Base-by-base conservation (phyloP, 2,113 vertebrate species). In the Progne subis region DNA sequence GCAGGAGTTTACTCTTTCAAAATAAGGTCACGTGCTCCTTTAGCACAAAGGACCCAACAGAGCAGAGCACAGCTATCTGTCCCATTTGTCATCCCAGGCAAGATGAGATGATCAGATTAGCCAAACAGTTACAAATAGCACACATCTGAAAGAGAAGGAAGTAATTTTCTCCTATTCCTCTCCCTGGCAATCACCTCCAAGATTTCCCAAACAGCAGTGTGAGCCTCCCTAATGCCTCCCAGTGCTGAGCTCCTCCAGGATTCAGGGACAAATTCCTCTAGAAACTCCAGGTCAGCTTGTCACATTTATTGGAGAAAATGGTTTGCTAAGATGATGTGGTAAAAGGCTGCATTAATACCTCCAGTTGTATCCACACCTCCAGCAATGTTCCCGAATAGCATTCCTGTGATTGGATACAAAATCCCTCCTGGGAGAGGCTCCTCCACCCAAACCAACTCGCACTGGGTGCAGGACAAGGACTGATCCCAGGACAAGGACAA, bases 161-260 rank as follows among this genome's bases (percentile, higher is more conserved):
- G 55, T 32, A 1, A 77, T 92, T 97, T 96, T 61, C 87, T 90
- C 79, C 43, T 71, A 92, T 85, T 90, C 65, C 28, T 34, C 72
- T 82, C 75, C 59, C 65, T 2, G 5, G 79, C 69, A 88, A 86
- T 95, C 68, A 72, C 56, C 53, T 78, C 57, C 31, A 60, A 72
- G 82, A 44, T 70, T 64, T 77, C 74, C 59, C 55, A 64, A 82
- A 55, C 44, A 88, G 39, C 52, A 44, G 44, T 5, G 63, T 72
- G 79, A 82, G 60, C 81, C 67, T 82, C 61, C 19, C 39, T 39
- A 47, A 57, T 5, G 3, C 32, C 39, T 91, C 52, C 59, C 56
- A 47, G 76, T 1, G 24, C 63, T 29, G 57, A 84, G 59, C 65
- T 90, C 84, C 84, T 90, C 44, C 41, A 50, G 70, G 82, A 92